Base-by-base conservation (phyloP, 2,797 vertebrate species). In the Eospalax fontanierii region DNA sequence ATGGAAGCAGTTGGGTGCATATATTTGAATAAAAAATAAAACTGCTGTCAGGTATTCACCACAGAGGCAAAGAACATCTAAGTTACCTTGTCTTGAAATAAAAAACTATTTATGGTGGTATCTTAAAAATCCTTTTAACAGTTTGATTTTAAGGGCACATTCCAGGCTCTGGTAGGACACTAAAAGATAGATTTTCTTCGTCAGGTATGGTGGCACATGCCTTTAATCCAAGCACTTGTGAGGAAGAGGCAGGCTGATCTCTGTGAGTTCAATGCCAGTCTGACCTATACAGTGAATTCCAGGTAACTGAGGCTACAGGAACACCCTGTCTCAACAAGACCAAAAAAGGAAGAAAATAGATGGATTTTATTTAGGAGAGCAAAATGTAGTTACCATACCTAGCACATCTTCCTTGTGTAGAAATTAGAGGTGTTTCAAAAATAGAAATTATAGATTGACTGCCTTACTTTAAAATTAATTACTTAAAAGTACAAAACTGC, bases 11-110 rank as follows among this genome's bases (percentile, higher is more conserved):
- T 96, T 97, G 74, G 85, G 86, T 97, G 88, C 91, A 75, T 89
- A n/a, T 93, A 95, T 95, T 97, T 97, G 89, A 83, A 73, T 95
- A 88, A 94, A 91, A 97, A 94, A 21, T 68, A 40, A 28, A 79
- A 73, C 86, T 91, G 76, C 8, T 91, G 63, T 91, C 66, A 90
- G 16, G 76, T 95, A 89, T 2, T 78, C 78, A 87, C 87, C 70
- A 95, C 7, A 96, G 83, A 96, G 89, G 33, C 68, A 96, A 76
- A 76, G 83, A 19, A 93, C 81, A 91, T 93, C 90, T 91, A 97
- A 94, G 80, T 91, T 73, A 83, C 87, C 93, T 7, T 75, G 81
- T 81, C 82, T n/a, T 97, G 73, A 54, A 95, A 84, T 97, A 96
- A 97, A 84, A 96, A 93, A 65, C 85, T 93, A 82, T 57, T 85